Percentiles rank a stretch among this genome's conserved stretches.
phyloP scores from a whole-genome alignment of 1,140 invertebrate genomes.

The Drosophila carrolli region DNA sequence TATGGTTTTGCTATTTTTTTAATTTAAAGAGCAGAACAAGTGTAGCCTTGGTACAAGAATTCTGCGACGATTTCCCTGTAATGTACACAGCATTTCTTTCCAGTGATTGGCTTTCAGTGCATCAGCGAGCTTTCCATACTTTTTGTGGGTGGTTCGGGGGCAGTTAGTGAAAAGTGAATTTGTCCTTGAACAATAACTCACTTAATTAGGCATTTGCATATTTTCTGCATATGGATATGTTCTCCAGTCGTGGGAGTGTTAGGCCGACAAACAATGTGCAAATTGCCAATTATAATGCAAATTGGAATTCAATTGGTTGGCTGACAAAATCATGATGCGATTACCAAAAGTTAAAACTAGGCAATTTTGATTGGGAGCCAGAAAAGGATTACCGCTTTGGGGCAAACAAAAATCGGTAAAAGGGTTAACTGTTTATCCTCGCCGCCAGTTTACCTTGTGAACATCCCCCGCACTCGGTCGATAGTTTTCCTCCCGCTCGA shows the following conservation, averaged over 20 bases:
- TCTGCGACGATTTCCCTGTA: too few species aligned
- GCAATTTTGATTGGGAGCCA: not conserved
- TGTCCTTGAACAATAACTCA: conserved; percentile 67
- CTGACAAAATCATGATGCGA: not conserved
- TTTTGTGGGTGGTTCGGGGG: conserved; percentile 6
- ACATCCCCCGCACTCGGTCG: conserved; percentile 14
- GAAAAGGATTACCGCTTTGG: not conserved
- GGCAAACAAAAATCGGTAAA: not conserved
- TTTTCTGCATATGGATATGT: not conserved
- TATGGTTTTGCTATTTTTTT: too few species aligned
- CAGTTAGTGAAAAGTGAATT: conserved; percentile 21
- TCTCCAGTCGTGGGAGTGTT: not conserved
- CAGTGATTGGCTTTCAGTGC: conserved; percentile 10
- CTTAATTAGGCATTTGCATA: conserved; percentile 51
- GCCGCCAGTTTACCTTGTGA: conserved; percentile 8
- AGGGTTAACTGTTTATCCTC: not conserved
- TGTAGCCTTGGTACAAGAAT: too few species aligned
- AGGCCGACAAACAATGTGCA: not conserved
- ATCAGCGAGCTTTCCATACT: conserved; percentile 32
- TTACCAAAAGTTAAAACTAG: not conserved
- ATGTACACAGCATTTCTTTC: not conserved
- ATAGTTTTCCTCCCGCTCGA: conserved; percentile 17
- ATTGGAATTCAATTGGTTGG: not conserved
- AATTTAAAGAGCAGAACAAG: too few species aligned
- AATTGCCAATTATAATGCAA: not conserved